phyloP scores from a whole-genome alignment of 2,113 vertebrate genomes.

The Gasterosteus nipponicus region DNA sequence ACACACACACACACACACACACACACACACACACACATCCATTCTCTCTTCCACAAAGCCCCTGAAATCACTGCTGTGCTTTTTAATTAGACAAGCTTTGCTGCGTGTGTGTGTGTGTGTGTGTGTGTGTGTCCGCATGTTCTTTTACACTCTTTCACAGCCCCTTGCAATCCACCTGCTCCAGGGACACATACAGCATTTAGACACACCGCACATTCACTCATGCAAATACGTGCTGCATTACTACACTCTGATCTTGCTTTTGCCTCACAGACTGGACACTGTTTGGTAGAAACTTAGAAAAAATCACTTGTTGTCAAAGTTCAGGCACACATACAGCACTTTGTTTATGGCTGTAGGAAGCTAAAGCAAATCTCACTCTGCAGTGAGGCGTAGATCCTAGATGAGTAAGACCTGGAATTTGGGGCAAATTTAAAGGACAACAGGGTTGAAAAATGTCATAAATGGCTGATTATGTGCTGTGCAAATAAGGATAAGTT shows the following conservation, averaged over 20 bases:
- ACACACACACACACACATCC: conserved; percentile 2
- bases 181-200: conserved; percentile 38
- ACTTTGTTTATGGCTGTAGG: not conserved
- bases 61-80: conserved; percentile 66
- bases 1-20: conserved; percentile 21
- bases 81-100: conserved; percentile 76
- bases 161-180: conserved; percentile 62
- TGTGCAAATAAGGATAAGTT: not conserved
- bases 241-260: conserved; percentile 39
- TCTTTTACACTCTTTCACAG: conserved; percentile 51
- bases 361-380: not conserved
- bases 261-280: conserved; percentile 42
- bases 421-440: not conserved
- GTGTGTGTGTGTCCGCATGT: conserved; percentile 19
- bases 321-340: conserved; percentile 25
- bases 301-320: conserved; percentile 37
- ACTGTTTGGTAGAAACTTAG: conserved; percentile 7
- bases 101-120: conserved; percentile 36
- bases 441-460: not conserved
- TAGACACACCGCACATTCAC: conserved; percentile 32
- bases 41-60: conserved; percentile 46
- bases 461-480: not conserved
- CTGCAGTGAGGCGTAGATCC: not conserved
- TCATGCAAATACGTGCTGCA: conserved; percentile 32
- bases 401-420: not conserved